Evolutionary conservation across 2,113 vertebrate genomes (phyloP).

Genomic region (Noturus placidus): DNA sequence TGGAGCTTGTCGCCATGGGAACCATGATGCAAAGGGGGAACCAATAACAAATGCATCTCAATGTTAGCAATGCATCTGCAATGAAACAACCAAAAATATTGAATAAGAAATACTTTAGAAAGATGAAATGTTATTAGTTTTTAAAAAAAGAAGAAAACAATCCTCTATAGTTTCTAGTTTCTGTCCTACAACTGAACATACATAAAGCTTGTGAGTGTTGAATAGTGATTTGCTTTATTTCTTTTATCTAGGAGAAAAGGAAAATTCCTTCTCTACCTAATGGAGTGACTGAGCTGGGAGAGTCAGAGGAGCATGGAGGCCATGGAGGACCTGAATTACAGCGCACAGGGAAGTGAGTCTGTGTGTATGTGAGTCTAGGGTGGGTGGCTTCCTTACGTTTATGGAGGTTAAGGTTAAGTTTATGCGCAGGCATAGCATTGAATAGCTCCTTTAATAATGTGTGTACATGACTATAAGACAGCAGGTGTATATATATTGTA

Average conservation of each 20-base stretch:
- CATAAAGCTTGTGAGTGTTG: neutral
- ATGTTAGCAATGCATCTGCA: neutral
- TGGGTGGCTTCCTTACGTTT: neutral
- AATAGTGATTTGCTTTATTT: conserved; percentile 11
- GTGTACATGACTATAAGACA: neutral
- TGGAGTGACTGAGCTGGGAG: conserved; percentile 89
- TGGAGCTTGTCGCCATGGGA: neutral
- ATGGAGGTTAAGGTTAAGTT: no score
- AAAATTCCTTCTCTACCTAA: conserved; percentile 94
- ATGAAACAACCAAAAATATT: neutral
- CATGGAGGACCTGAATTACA: conserved; percentile 94
- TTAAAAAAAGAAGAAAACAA: neutral
- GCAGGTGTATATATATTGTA: no score
- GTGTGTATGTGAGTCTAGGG: conserved; percentile 20
- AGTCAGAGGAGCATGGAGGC: conserved; percentile 83
- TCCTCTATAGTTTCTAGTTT: neutral
- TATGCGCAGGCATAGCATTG: neutral
- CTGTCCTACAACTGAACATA: neutral
- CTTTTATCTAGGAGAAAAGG: conserved; percentile 85
- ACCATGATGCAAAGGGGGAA: neutral
- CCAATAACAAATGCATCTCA: neutral
- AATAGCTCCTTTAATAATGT: neutral
- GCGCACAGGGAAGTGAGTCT: conserved; percentile 88
- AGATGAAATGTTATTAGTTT: neutral
- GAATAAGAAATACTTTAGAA: neutral